Conservation (phyloP, 2,113 vertebrate genomes). For the Pelodiscus sinensis region DNA sequence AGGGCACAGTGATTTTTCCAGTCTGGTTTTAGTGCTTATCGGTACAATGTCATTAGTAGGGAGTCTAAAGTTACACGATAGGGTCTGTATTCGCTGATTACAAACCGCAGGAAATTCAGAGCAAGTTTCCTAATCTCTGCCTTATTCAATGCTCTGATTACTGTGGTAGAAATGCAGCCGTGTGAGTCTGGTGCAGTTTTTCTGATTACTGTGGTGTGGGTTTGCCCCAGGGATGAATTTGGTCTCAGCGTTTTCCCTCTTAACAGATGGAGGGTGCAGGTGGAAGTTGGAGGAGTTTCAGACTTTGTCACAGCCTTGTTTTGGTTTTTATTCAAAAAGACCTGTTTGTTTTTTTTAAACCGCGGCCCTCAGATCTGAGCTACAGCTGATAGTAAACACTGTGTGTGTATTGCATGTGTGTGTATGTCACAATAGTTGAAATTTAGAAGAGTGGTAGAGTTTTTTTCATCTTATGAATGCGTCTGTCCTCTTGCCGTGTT, state of each 20-base stretch:
- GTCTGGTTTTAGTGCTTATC: background rate
- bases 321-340: background rate
- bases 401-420: background rate
- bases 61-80: background rate
- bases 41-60: background rate
- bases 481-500: background rate
- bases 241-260: background rate
- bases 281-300: background rate
- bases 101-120: constrained; percentile 43
- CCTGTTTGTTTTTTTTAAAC: background rate
- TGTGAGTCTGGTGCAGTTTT: too few relatives aligned
- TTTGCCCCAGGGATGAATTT: background rate
- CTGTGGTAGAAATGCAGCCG: too few relatives aligned
- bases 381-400: background rate
- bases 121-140: constrained; percentile 51
- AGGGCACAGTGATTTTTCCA: constrained; percentile 5
- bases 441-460: background rate
- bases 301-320: rapidly evolving
- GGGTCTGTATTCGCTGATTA: background rate
- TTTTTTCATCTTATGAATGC: background rate
- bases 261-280: background rate
- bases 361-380: background rate
- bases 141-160: background rate
- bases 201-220: background rate
- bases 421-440: background rate